These are phyloP conservation scores for Heteromyza rotundicornis DNA, from an alignment of 2,888 invertebrate genomes.

Conservation along the genomic window DNA sequence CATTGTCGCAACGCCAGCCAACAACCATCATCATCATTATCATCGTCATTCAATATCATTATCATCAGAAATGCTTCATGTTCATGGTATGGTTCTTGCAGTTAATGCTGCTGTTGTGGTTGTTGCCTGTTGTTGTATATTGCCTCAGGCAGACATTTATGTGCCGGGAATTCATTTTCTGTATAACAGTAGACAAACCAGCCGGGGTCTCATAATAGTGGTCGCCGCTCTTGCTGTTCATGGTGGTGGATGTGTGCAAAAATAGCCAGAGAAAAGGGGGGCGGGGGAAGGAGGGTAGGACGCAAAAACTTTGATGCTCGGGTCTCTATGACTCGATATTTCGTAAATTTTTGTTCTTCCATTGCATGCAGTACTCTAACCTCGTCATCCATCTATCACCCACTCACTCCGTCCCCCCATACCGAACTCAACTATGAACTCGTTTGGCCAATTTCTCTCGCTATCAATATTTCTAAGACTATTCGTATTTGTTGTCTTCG, in stretches of 20 bases:
- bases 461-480: too few relatives aligned
- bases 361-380: neutral
- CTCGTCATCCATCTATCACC: neutral
- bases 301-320: neutral
- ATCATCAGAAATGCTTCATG: neutral
- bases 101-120: conserved; percentile 29
- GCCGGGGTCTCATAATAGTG: neutral
- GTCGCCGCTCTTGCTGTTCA: too few relatives aligned
- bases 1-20: neutral
- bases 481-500: neutral
- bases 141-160: conserved; percentile 19
- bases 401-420: neutral
- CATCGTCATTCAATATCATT: neutral
- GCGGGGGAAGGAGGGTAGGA: neutral
- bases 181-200: neutral
- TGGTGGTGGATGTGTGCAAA: neutral
- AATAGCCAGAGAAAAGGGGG: neutral
- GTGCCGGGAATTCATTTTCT: conserved; percentile 8
- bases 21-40: neutral
- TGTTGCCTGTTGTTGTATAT: conserved; percentile 11
- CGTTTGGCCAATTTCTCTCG: neutral
- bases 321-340: neutral
- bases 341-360: neutral
- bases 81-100: neutral
- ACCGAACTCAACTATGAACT: too few relatives aligned